Base-by-base conservation (phyloP, 2,797 vertebrate genomes). In the Channa striata region DNA sequence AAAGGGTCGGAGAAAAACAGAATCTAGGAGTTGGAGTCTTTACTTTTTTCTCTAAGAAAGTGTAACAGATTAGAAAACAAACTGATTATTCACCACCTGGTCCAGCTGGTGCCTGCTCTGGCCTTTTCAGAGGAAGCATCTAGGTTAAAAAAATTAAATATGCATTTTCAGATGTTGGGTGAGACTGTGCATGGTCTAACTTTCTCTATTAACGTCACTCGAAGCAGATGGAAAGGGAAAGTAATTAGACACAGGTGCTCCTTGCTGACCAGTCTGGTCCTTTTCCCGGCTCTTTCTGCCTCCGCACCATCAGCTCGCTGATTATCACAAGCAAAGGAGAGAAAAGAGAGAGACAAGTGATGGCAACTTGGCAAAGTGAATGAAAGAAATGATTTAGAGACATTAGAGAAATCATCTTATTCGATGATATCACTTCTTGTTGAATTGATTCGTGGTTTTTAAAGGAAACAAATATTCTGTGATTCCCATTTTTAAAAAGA, bases 221-320 rank as follows among this genome's bases (percentile, higher is more conserved):
- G 17, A 48, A 72, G 46, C 40, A 17, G 59, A 56, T 43, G 23
- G 10, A 46, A 47, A 58, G 30, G 36, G 20, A 63, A 54, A 67
- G 12, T 50, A 48, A 48, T 59, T 20, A 63, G 34, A 23, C 8
- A 9, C 58, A 72, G 62, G 51, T 60, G 30, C 21, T 50, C 11
- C 53, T 36, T n/a, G 39, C 43, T 62, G 59, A 66, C 34, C 21
- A 11, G 21, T 12, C 48, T 30, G 62, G 30, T 53, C 42, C 33
- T 11, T 46, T 40, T 59, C 21, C n/a, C 17, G 11, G 33, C 37
- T 69, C 11, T 33, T 66, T 36, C 73, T 72, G 49, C 68, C 56
- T 78, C 63, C 19, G 3, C 70, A 59, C n/a, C 73, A 58, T 59
- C 65, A 39, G 36, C 43, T 58, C 13, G 0, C 36, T 39, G 67